These are phyloP conservation scores for Esox niger DNA, from an alignment of 2,113 vertebrate genomes.

Conservation along the genomic window DNA sequence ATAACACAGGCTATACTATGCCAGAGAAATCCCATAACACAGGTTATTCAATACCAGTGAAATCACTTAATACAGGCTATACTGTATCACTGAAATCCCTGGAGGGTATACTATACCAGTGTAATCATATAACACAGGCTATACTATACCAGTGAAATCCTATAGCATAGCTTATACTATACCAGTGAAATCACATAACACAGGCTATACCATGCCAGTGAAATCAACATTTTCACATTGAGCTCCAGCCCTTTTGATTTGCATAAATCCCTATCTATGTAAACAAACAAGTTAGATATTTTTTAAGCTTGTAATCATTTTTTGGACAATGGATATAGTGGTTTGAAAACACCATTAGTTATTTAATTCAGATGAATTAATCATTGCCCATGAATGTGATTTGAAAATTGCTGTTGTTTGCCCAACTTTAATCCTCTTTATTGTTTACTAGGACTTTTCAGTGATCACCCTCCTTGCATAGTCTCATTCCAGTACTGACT, in stretches of 20 bases:
- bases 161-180: no score
- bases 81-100: no score
- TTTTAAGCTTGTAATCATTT: not conserved
- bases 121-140: no score
- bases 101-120: no score
- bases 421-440: slow-evolving; percentile 42
- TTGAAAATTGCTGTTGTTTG: slow-evolving; percentile 30
- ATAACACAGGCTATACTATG: no score
- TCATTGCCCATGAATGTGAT: slow-evolving; percentile 33
- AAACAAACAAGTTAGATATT: not conserved
- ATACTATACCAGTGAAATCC: no score
- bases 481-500: not conserved
- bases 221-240: not conserved
- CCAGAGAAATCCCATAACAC: no score
- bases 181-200: no score
- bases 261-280: not conserved
- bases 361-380: slow-evolving; percentile 23
- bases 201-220: not conserved
- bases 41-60: no score
- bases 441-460: slow-evolving; percentile 34
- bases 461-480: slow-evolving; percentile 19
- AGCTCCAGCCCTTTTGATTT: not conserved
- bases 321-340: slow-evolving; percentile 15
- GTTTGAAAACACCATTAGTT: slow-evolving; percentile 2
- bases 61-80: no score